Evolutionary conservation across 1,140 invertebrate species (phyloP).

Genomic region (Apolygus lucorum): DNA sequence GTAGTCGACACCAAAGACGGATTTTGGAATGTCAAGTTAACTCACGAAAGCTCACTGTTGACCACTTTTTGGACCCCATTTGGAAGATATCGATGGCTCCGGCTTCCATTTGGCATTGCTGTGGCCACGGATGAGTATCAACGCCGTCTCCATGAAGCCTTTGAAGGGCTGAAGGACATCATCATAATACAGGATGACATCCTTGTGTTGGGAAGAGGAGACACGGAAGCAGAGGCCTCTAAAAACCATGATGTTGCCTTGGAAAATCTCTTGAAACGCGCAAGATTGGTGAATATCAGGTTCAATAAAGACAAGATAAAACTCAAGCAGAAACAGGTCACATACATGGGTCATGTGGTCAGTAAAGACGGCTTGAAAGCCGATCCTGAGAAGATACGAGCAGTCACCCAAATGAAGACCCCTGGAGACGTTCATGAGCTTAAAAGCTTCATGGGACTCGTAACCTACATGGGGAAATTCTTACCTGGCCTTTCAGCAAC

Average conservation of each 20-base stretch:
- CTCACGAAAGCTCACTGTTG: constrained; percentile 17
- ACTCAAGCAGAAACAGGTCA: background rate
- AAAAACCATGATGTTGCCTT: constrained; percentile 15
- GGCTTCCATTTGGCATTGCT: constrained; percentile 41
- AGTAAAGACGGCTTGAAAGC: constrained; percentile 36
- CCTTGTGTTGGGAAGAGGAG: background rate
- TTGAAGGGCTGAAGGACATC: too few relatives aligned
- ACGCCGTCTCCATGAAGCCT: constrained; percentile 27
- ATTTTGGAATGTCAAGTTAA: constrained; percentile 28
- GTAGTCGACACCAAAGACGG: constrained; percentile 30
- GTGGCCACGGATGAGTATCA: constrained; percentile 30
- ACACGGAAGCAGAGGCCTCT: background rate
- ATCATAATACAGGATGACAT: background rate
- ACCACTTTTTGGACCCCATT: constrained; percentile 42
- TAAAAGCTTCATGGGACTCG: too few relatives aligned
- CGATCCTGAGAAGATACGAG: background rate
- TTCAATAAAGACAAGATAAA: constrained; percentile 7
- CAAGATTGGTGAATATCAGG: constrained; percentile 31
- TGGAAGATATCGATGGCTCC: constrained; percentile 38
- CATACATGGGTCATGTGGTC: constrained; percentile 21
- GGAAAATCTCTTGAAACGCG: constrained; percentile 31
- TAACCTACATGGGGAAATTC: too few relatives aligned
- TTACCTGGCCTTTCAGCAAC: too few relatives aligned
- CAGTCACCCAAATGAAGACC: background rate
- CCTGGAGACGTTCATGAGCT: background rate